These are phyloP conservation scores for Zootermopsis nevadensis DNA, from an alignment of 2,888 invertebrate genomes.

Conservation along the genomic window DNA sequence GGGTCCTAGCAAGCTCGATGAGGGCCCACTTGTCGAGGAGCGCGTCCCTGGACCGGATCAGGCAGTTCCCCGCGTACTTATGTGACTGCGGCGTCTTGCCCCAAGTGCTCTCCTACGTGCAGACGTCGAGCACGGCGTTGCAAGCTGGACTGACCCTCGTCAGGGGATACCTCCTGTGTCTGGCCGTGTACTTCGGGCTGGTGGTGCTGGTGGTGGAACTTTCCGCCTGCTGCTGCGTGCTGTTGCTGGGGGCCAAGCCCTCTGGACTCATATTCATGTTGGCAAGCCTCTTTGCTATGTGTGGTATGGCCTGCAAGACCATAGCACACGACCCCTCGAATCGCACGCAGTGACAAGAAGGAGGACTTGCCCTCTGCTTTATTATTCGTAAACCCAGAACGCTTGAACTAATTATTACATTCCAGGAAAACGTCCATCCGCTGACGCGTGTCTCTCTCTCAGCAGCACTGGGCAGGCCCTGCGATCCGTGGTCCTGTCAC, in stretches of 20 bases:
- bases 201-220: neutral
- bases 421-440: no score
- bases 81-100: neutral
- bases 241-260: neutral
- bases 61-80: conserved; percentile 30
- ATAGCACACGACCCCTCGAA: neutral
- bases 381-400: no score
- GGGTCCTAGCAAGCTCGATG: neutral
- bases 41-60: conserved; percentile 23
- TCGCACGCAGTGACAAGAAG: no score
- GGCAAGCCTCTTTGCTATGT: neutral
- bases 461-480: no score
- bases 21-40: neutral
- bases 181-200: conserved; percentile 4
- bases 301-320: conserved; percentile 11
- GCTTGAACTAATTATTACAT: no score
- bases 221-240: neutral
- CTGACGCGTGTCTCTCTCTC: no score
- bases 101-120: neutral
- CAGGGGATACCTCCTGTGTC: neutral
- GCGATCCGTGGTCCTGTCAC: no score
- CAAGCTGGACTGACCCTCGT: neutral
- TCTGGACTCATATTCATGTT: conserved; percentile 12
- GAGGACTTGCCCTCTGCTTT: no score
- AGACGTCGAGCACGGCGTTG: neutral